Base-by-base conservation (phyloP, 2,113 vertebrate genomes). In the Lasiurus cinereus region DNA sequence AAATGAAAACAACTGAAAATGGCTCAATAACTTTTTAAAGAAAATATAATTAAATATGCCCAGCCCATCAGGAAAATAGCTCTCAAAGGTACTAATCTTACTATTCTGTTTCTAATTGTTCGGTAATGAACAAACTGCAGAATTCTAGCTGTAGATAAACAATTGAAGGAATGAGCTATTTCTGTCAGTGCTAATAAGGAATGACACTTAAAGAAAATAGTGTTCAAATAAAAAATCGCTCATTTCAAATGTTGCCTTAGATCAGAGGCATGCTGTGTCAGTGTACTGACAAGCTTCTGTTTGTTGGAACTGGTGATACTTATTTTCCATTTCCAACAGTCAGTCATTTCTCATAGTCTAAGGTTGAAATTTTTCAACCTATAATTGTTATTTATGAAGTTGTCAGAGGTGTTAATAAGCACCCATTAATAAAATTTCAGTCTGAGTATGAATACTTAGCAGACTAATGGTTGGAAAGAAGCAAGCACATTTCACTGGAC, bases 341-440 rank as follows among this genome's bases (percentile, higher is more conserved):
- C 82, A 93, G 33, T 80, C 84, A 92, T 93, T 96, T 86, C 94
- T 95, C 89, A 46, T 1, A 15, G 77, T 88, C 18, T 18, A 84
- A 67, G 46, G 29, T 59, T 66, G 33, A 54, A 52, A 62, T 92
- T 92, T 96, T 90, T 96, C 72, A 88, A 22, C 22, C 79, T 94
- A 29, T 83, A 94, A 96, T 95, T 87, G n/a, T 94, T 97, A 97
- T 97, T 97, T 97, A 97, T 97, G 94, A 95, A 96, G 90, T 92
- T 96, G 50, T 95, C 94, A 96, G 69, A 95, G 82, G 90, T 96
- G 96, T 92, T 96, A 97, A 97, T 93, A 95, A 95, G 90, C 29
- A 27, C 69, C 83, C 88, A 93, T 93, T 95, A 96, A 96, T 97
- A 96, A 96, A 94, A 90, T 73, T 93, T 78, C 39, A 69, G 84